Evolutionary conservation across 2,888 invertebrate species (phyloP), one percentile per base, ranked within the genome.

Genomic region (Apotomis capreana): DNA sequence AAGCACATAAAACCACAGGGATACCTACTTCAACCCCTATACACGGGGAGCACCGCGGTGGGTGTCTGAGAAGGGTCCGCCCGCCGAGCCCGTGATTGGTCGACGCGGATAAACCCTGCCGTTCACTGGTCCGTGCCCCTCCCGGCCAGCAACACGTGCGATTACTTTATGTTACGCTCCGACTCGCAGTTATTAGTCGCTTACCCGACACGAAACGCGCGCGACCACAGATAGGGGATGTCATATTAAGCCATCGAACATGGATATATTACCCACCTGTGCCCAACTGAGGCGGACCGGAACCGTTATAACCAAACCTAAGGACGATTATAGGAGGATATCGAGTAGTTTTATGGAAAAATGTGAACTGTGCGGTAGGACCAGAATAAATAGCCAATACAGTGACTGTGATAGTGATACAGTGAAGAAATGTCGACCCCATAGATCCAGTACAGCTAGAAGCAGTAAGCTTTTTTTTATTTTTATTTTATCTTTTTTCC

Each of bases 351-450:
- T 79, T 75, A 85, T 84, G 75, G 79, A 87, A 77, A 83, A 81
- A 81, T 92, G 92, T 91, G 90, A 89, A 86, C 84, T 84, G 83
- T 92, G 92, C 81, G 81, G 79, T 83, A 90, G 91, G 83, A 92
- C 89, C 86, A 91, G 89, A 87, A 84, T 86, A 80, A 84, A 83
- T 88, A 89, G 86, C 84, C 81, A 86, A 88, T 87, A 84, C 80
- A 90, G 92, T 93, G 92, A 90, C 85, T 90, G 92, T 93, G 92
- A 90, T 90, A 92, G 88, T 91, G 89, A 83, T 84, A 77, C 83
- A 82, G 84, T 88, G 87, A 86, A 85, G 78, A 88, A 84, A 85
- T 83, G 80, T 84, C 86, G 88, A 79, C 86, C 87, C 4, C 89
- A 89, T 79, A 89, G 85, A 86, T 84, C 87, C 68, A 89, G 88